A percentile compares a stretch with the other conserved stretches of the same genome.
These are phyloP conservation scores for Papilio protenor DNA, from an alignment of 2,888 invertebrate species.

Conservation along the genomic window DNA sequence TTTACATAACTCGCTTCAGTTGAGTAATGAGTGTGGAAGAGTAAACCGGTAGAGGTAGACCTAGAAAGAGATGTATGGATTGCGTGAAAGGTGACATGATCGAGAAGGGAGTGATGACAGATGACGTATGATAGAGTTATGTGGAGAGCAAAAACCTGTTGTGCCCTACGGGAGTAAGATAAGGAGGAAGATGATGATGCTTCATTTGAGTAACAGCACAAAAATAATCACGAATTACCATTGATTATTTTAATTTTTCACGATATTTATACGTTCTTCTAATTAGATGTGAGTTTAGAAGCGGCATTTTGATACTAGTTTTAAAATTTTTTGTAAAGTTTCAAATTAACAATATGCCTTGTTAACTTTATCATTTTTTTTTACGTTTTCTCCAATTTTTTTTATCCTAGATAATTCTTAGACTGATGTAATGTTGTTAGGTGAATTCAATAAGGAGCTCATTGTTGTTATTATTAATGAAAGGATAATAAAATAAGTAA, in stretches of 20 bases:
- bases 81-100: too few relatives aligned
- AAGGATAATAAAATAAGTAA: not conserved
- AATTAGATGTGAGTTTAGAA: not conserved
- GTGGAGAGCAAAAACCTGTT: too few relatives aligned
- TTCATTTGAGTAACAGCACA: not conserved
- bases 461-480: not conserved
- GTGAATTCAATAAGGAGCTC: not conserved
- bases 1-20: conserved; percentile 10
- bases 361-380: not conserved
- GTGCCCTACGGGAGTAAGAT: too few relatives aligned
- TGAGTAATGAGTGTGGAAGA: too few relatives aligned
- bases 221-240: not conserved
- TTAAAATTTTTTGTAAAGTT: too few relatives aligned
- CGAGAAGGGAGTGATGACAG: too few relatives aligned
- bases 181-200: too few relatives aligned
- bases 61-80: too few relatives aligned
- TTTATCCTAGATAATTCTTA: not conserved
- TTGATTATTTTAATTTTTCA: not conserved
- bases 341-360: not conserved
- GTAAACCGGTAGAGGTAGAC: too few relatives aligned
- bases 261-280: not conserved
- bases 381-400: too few relatives aligned
- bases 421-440: not conserved
- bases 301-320: too few relatives aligned
- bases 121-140: too few relatives aligned